These are phyloP conservation scores for Sanderia malayensis DNA, from an alignment of 30 jellyfish, hydroid and myxozoan species.

Conservation along the genomic window DNA sequence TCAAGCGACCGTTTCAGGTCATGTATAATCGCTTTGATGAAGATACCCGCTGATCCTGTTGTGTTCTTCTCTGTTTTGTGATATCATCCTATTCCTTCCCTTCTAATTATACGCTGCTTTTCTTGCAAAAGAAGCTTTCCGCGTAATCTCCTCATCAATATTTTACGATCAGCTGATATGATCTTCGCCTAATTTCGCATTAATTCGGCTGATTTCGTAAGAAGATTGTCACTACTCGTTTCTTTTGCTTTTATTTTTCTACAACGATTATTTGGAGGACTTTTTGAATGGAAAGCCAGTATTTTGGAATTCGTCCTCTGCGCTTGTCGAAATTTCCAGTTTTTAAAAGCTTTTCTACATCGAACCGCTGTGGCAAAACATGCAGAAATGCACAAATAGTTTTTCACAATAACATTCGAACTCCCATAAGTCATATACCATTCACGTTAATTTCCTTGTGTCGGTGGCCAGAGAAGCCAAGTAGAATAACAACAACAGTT, in stretches of 20 bases:
- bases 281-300: not conserved
- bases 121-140: slow-evolving; percentile 41
- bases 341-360: not conserved
- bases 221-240: too few species aligned
- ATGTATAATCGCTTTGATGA: slow-evolving; percentile 32
- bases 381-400: too few species aligned
- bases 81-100: slow-evolving; percentile 27
- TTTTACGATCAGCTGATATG: slow-evolving; percentile 19
- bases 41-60: slow-evolving; percentile 43
- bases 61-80: slow-evolving; percentile 20
- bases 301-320: not conserved
- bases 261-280: too few species aligned
- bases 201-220: not conserved
- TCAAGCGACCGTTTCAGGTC: slow-evolving; percentile 32
- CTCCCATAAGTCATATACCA: too few species aligned
- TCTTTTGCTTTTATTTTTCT: too few species aligned
- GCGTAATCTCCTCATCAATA: slow-evolving; percentile 24
- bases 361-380: too few species aligned
- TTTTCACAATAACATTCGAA: too few species aligned
- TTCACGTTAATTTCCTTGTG: too few species aligned
- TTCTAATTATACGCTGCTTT: slow-evolving; percentile 3
- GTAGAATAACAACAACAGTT: too few species aligned
- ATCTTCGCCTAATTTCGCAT: not conserved
- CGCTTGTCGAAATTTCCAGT: not conserved
- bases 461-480: too few species aligned